phyloP scores from a whole-genome alignment of 2,797 vertebrate genomes.

The Cryptoprocta ferox region DNA sequence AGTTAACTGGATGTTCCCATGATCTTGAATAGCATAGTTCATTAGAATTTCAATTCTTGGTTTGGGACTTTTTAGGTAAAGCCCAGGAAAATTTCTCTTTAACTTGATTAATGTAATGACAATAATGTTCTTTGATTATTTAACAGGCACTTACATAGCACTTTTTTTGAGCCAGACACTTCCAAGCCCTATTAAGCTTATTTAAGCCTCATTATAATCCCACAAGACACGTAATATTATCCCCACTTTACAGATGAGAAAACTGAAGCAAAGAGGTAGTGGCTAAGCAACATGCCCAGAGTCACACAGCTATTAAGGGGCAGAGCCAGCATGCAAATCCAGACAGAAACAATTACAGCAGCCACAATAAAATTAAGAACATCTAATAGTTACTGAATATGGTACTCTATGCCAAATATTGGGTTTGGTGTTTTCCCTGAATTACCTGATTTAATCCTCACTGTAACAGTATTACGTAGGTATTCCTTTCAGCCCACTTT shows the following conservation, averaged over 20 bases:
- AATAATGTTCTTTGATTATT: constrained; percentile 17
- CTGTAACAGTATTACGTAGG: not conserved
- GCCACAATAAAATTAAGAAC: not conserved
- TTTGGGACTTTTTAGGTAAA: constrained; percentile 30
- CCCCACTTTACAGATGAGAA: constrained; percentile 1
- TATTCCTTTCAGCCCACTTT: constrained; percentile 7
- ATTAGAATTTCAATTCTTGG: constrained; percentile 28
- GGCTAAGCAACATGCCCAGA: not conserved
- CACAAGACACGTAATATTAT: not conserved
- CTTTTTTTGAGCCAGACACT: not conserved
- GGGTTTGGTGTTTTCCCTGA: not conserved
- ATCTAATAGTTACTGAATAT: not conserved
- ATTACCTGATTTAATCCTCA: not conserved
- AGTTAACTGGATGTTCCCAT: not conserved
- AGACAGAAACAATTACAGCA: not conserved
- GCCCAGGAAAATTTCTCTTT: not conserved
- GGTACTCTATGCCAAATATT: not conserved
- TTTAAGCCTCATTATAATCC: constrained; percentile 37
- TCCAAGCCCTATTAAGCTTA: not conserved
- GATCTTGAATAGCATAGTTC: constrained; percentile 16
- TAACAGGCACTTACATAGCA: not conserved
- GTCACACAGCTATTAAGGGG: not conserved
- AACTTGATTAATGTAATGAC: not conserved
- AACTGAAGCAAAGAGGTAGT: not conserved
- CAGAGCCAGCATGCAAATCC: not conserved